Base-by-base conservation (phyloP, 2,113 vertebrate genomes). In the Prunella himalayana region DNA sequence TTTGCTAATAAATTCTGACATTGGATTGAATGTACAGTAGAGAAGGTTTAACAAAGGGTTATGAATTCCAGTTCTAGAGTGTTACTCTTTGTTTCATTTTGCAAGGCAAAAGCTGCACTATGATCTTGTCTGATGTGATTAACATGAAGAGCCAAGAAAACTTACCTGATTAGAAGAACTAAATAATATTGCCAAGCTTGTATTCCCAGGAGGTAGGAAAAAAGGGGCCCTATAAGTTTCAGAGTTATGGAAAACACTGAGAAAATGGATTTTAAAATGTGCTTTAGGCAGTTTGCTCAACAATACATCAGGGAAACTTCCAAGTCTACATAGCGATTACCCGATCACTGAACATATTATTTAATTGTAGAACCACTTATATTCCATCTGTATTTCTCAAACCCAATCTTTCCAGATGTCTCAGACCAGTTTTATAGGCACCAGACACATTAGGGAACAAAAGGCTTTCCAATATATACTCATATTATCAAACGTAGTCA, bases 311-410 rank as follows among this genome's bases (percentile, higher is more conserved):
- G 97, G 97, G 97, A 97, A 97, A 97, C 97, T 97, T 96, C 88
- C 94, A 97, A 89, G 96, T 97, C 96, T 97, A 95, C 94, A 95
- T 94, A 95, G 91, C 2, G 77, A 96, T 97, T 97, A 97, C 94
- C 91, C 92, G 94, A 49, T 97, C 89, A 70, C 94, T 95, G 95
- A 97, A 96, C 93, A 82, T 94, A 91, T 94, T 97, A 96, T 95
- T 98, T 97, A 97, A 96, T 96, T 97, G 97, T 95, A 91, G 94
- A 95, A 89, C 94, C 93, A 95, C 93, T 97, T 97, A 94, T 97
- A 97, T 97, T 97, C 97, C 95, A 96, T 97, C 96, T 97, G 96
- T 97, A 96, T 96, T 97, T 97, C 95, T 96, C 96, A 96, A 98
- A 93, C 83, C 93, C 95, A 96, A 5, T 97, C 96, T 97, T 97